Percentiles rank a stretch among this genome's conserved stretches.
Conservation (phyloP, 1,140 invertebrate species). For the Drosophila ogumai region DNA sequence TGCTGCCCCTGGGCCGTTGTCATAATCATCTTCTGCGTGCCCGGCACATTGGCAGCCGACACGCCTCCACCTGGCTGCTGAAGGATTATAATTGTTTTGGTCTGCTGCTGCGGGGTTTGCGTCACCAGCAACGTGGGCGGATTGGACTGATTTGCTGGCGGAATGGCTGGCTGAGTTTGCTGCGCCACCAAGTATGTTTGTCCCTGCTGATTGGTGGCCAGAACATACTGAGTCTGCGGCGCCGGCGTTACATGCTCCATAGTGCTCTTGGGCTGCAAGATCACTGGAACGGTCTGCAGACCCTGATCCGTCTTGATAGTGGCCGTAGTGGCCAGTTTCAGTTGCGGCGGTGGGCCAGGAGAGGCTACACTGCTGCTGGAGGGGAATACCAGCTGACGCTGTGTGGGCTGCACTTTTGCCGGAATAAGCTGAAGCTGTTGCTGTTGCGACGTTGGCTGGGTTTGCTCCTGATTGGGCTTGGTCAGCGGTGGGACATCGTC, state of each 20-base stretch:
- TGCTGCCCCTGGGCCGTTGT: slow-evolving; percentile 89
- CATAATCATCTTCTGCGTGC: slow-evolving; percentile 87
- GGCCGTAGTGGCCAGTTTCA: slow-evolving; percentile 75
- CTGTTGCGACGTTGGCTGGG: slow-evolving; percentile 45
- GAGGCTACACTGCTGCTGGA: slow-evolving; percentile 40
- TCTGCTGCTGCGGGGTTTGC: slow-evolving; percentile 84
- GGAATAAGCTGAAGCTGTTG: slow-evolving; percentile 64
- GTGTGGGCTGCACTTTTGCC: slow-evolving; percentile 65
- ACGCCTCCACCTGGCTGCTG: slow-evolving; percentile 86
- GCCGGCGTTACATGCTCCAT: slow-evolving; percentile 51
- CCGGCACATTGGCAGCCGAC: slow-evolving; percentile 44
- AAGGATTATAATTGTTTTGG: slow-evolving; percentile 90
- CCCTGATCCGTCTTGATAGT: slow-evolving; percentile 85
- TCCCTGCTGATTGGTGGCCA: slow-evolving; percentile 82
- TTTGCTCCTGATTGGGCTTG: slow-evolving; percentile 57
- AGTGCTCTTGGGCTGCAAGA: slow-evolving; percentile 85
- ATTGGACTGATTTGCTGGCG: slow-evolving; percentile 37
- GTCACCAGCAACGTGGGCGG: slow-evolving; percentile 78
- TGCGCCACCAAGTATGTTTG: slow-evolving; percentile 88
- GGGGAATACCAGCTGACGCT: slow-evolving; percentile 62
- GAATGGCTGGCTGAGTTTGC: slow-evolving; percentile 71
- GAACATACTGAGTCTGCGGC: slow-evolving; percentile 79
- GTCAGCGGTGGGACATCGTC: slow-evolving; percentile 85
- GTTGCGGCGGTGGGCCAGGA: slow-evolving; percentile 54
- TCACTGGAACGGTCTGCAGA: slow-evolving; percentile 85